Percentiles rank a stretch among this genome's conserved stretches.
phyloP scores from a whole-genome alignment of 2,113 vertebrate genomes.

The Coreoperca whiteheadi region DNA sequence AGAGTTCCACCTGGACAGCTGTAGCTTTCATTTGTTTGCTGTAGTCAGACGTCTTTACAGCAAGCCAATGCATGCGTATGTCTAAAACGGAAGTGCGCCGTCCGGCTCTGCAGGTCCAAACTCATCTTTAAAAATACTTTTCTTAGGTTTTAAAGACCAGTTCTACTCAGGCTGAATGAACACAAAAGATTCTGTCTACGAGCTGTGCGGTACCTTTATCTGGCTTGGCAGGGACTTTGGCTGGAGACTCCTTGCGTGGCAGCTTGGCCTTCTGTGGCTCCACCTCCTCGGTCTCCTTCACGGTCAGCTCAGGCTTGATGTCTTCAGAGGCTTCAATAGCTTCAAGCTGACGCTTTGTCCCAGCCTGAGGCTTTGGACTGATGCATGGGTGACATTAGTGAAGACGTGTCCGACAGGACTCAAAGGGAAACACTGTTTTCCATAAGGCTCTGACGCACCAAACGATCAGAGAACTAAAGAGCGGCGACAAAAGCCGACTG shows the following conservation, averaged over 20 bases:
- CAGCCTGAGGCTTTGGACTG: slow-evolving; percentile 55
- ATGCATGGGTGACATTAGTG: neutral
- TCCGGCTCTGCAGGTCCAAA: too few species aligned
- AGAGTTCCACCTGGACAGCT: too few species aligned
- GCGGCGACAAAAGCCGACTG: too few species aligned
- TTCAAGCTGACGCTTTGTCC: slow-evolving; percentile 54
- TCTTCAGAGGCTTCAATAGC: slow-evolving; percentile 28
- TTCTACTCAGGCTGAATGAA: neutral
- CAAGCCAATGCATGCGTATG: too few species aligned
- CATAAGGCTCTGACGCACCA: neutral
- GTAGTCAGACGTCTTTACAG: too few species aligned
- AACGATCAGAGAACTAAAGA: too few species aligned
- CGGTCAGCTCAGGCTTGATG: neutral
- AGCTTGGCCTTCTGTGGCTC: slow-evolving; percentile 72
- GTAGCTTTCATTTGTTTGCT: too few species aligned
- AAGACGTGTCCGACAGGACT: neutral
- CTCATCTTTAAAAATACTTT: neutral
- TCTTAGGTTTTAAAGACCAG: neutral
- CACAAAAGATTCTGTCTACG: neutral
- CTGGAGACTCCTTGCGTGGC: slow-evolving; percentile 32
- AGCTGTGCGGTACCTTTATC: slow-evolving; percentile 50
- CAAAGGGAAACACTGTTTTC: neutral
- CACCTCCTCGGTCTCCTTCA: slow-evolving; percentile 41
- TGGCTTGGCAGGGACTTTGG: slow-evolving; percentile 19
- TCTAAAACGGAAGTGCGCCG: too few species aligned